phyloP scores from a whole-genome alignment of 1,140 invertebrate species.

The Forficula auricularia region DNA sequence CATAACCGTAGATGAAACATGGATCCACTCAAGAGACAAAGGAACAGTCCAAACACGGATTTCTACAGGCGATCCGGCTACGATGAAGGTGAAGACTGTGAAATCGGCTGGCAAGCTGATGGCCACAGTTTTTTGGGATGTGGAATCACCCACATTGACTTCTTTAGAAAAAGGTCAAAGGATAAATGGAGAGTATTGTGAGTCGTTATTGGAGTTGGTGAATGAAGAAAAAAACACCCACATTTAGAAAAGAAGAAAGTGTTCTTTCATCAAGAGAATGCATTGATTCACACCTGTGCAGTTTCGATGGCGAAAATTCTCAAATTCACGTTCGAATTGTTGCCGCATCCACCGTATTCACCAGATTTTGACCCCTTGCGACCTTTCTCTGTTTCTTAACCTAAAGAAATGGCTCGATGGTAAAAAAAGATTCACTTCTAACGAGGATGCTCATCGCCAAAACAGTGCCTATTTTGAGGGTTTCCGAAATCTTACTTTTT shows the following conservation, averaged over 20 bases:
- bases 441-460: slow-evolving; percentile 11
- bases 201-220: slow-evolving; percentile 13
- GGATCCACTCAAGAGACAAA: slow-evolving; percentile 21
- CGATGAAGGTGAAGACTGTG: slow-evolving; percentile 18
- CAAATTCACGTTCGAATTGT: slow-evolving; percentile 25
- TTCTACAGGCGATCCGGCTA: slow-evolving; percentile 10
- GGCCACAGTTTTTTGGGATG: slow-evolving; percentile 17
- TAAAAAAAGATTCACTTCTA: slow-evolving; percentile 8
- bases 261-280: slow-evolving; percentile 24
- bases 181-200: slow-evolving; percentile 15
- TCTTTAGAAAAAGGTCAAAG: slow-evolving; percentile 8
- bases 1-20: slow-evolving; percentile 23
- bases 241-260: slow-evolving; percentile 23
- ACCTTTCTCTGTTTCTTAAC: slow-evolving; percentile 22
- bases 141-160: slow-evolving; percentile 9
- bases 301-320: slow-evolving; percentile 20
- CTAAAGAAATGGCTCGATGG: slow-evolving; percentile 5
- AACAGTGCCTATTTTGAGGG: slow-evolving; percentile 13
- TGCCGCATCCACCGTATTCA: slow-evolving; percentile 28
- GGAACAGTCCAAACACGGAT: slow-evolving; percentile 21
- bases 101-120: slow-evolving; percentile 18
- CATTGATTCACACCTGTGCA: slow-evolving; percentile 18
- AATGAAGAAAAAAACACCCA: slow-evolving; percentile 16
- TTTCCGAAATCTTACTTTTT: slow-evolving; percentile 11
- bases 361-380: slow-evolving; percentile 26